Base-by-base conservation (phyloP, 2,797 vertebrate genomes). In the Thripadectes ignobilis region DNA sequence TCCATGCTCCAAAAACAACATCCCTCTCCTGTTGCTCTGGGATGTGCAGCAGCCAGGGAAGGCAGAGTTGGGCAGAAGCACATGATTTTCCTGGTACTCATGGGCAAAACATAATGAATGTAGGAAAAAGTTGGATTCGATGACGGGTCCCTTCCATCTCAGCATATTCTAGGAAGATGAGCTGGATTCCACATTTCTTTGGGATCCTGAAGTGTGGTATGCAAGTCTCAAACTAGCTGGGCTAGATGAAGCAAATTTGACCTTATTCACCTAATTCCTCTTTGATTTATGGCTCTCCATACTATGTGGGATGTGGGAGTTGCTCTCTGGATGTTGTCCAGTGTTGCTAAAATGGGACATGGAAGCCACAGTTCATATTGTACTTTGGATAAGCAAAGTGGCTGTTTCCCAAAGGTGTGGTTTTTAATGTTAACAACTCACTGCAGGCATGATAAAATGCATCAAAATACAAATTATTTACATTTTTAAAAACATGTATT, bases 371-470 rank as follows among this genome's bases (percentile, higher is more conserved):
- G 63, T 12, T 39, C 6, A 14, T 27, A 32, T 1, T 38, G 55
- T 13, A 5, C 17, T 65, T 63, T 18, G n/a, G 43, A 38, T 58
- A 89, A 74, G 21, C 30, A 49, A 45, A 80, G 34, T 3, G 18
- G 13, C 27, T 39, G 24, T 66, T 85, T 59, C 48, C 48, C 27
- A 43, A 24, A 51, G 49, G 27, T 17, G 9, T 0, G 0, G 0
- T 57, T 62, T 69, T 29, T 29, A 39, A 15, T 45, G 14, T 21
- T 49, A 77, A 69, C 55, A 62, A 4, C 34, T 80, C 59, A 14
- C 34, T 51, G 46, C n/a, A 77, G 59, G 14, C 0, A 0, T 19
- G 32, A 9, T 7, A 38, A 61, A 68, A 52, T 16, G 26, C 24
- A 63, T 55, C 26, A 65, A 90, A 76, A 45, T 16, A 45, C 34